Evolutionary conservation across 2,113 vertebrate species (phyloP).

Genomic region (Nansenia antarctica): DNA sequence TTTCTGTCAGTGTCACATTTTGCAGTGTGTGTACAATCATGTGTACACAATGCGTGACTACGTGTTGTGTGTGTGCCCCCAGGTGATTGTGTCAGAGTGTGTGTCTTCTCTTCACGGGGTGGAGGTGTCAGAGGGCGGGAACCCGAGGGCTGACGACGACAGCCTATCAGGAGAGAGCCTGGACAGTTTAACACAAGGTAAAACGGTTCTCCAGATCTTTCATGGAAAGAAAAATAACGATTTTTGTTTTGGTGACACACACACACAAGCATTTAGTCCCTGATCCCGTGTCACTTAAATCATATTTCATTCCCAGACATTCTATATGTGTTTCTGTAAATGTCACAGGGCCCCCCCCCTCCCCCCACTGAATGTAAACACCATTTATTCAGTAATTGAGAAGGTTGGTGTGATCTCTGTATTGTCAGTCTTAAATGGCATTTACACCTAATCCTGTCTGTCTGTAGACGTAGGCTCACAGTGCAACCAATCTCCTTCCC

Average conservation of each 20-base stretch:
- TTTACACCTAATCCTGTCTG: constrained; percentile 59
- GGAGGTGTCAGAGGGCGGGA: constrained; percentile 62
- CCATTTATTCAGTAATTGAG: constrained; percentile 9
- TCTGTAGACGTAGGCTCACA: constrained; percentile 72
- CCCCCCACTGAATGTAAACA: not conserved
- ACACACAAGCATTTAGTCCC: not conserved
- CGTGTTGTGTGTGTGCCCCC: constrained; percentile 6
- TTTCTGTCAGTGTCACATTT: no score
- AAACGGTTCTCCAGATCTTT: constrained; percentile 2
- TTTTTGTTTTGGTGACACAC: not conserved
- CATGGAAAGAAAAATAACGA: not conserved
- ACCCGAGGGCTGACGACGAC: constrained; percentile 84
- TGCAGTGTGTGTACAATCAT: no score
- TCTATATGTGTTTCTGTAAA: constrained; percentile 20
- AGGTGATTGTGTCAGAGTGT: constrained; percentile 66
- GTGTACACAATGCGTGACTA: no score
- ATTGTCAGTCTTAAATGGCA: not conserved
- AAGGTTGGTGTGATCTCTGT: not conserved
- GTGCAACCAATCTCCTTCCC: constrained; percentile 78
- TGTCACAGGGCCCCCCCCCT: constrained; percentile 7
- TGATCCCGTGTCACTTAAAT: not conserved
- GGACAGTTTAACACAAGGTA: constrained; percentile 87
- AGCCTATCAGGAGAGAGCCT: constrained; percentile 88
- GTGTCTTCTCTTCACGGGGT: constrained; percentile 59
- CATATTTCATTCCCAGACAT: constrained; percentile 7